Conservation (phyloP, 2,888 invertebrate genomes). For the Acronicta leporina region DNA sequence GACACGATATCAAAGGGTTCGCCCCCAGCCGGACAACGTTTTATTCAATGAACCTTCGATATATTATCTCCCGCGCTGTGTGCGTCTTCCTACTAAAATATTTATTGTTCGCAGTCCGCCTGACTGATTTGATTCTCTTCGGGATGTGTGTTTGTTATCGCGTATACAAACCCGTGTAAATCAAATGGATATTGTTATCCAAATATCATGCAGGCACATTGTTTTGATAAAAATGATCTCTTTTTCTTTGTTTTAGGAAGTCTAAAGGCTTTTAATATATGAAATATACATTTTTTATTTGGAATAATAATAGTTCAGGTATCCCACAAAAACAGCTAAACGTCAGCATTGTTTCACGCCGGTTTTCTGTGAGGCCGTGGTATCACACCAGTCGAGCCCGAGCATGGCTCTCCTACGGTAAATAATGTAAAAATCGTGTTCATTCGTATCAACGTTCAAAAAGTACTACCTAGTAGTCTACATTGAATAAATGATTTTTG, state of each 20-base stretch:
- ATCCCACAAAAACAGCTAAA: no score
- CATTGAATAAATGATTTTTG: no score
- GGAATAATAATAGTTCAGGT: no score
- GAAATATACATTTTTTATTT: no score
- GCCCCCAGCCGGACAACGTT: conserved; percentile 66
- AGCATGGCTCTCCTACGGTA: no score
- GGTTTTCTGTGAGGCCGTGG: no score
- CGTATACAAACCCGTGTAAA: conserved; percentile 40
- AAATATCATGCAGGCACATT: conserved; percentile 12
- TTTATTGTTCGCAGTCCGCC: conserved; percentile 52
- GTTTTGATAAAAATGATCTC: background rate
- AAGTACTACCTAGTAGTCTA: no score
- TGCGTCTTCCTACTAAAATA: conserved; percentile 52
- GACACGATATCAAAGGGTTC: conserved; percentile 76
- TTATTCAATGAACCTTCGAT: conserved; percentile 79
- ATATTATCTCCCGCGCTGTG: conserved; percentile 60
- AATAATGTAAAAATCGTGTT: no score
- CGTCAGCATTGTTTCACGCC: no score
- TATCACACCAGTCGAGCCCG: no score
- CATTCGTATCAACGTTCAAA: no score
- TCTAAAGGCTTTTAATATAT: no score
- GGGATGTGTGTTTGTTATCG: conserved; percentile 48
- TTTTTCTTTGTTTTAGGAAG: background rate
- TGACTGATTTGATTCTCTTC: conserved; percentile 55
- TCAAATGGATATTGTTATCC: conserved; percentile 34